Evolutionary conservation across 2,113 vertebrate species (phyloP).

Genomic region (Eudorcas thomsonii): DNA sequence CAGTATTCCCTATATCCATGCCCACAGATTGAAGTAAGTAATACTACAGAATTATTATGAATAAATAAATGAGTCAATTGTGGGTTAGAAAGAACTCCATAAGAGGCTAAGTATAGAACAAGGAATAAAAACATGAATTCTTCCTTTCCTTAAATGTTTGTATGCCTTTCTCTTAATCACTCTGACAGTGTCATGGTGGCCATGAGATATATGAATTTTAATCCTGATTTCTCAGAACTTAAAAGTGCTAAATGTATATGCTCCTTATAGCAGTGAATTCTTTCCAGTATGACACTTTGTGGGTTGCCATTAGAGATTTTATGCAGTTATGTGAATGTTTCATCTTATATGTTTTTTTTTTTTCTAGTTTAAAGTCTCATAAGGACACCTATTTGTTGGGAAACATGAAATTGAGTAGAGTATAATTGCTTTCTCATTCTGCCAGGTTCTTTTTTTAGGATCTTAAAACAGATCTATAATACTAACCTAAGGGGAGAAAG

Average conservation of each 20-base stretch:
- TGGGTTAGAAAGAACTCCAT: not conserved
- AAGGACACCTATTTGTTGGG: not conserved
- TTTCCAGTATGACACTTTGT: not conserved
- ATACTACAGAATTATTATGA: not conserved
- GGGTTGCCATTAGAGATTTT: not conserved
- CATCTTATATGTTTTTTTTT: not conserved
- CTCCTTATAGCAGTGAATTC: not conserved
- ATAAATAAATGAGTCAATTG: not conserved
- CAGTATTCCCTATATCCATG: not conserved
- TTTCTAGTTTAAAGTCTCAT: not conserved
- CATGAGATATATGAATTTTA: not conserved
- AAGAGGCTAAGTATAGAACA: not conserved
- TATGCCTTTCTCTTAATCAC: not conserved
- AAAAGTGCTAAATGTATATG: not conserved
- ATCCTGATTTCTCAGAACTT: not conserved
- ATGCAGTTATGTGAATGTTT: not conserved
- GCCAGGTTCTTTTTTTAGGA: not conserved
- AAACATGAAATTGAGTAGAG: not conserved
- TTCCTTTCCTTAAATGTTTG: not conserved
- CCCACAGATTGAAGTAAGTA: not conserved
- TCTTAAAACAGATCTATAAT: not conserved
- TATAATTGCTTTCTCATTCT: conserved; percentile 14
- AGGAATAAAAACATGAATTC: not conserved
- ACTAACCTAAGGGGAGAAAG: not conserved
- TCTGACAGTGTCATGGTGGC: not conserved